Percentiles rank a stretch among this genome's conserved stretches.
Evolutionary conservation across 1,140 invertebrate species (phyloP).

Genomic region (Aricia agestis): DNA sequence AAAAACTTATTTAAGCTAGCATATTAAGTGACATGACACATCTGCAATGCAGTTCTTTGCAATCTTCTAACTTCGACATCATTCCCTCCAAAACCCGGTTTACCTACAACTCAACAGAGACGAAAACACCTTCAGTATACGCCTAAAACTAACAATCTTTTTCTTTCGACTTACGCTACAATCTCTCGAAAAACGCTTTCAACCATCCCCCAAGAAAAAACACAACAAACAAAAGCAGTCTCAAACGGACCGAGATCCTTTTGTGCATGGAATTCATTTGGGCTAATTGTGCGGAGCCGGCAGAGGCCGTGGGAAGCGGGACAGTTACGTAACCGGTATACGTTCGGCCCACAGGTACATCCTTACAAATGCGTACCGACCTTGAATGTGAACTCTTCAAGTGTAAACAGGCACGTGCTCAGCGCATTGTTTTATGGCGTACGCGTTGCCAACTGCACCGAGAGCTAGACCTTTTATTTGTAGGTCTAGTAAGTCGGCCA

Average conservation of each 20-base stretch:
- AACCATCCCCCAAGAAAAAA: not conserved
- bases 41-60: no score
- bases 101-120: not conserved
- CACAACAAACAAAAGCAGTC: not conserved
- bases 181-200: not conserved
- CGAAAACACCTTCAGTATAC: not conserved
- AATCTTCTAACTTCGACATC: no score
- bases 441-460: slow-evolving; percentile 42
- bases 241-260: slow-evolving; percentile 15
- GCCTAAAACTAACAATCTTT: not conserved
- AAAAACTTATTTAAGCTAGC: no score
- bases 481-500: not conserved
- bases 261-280: slow-evolving; percentile 24
- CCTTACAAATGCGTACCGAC: slow-evolving; percentile 74
- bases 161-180: not conserved
- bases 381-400: slow-evolving; percentile 73
- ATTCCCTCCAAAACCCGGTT: no score
- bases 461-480: slow-evolving; percentile 11
- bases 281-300: slow-evolving; percentile 49
- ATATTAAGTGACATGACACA: no score
- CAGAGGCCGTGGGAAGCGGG: slow-evolving; percentile 66
- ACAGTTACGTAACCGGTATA: slow-evolving; percentile 71
- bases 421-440: slow-evolving; percentile 72
- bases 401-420: slow-evolving; percentile 71
- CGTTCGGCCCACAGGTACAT: slow-evolving; percentile 70